These are phyloP conservation scores for Palloptera scutellata DNA, from an alignment of 2,888 invertebrate species.

Conservation along the genomic window DNA sequence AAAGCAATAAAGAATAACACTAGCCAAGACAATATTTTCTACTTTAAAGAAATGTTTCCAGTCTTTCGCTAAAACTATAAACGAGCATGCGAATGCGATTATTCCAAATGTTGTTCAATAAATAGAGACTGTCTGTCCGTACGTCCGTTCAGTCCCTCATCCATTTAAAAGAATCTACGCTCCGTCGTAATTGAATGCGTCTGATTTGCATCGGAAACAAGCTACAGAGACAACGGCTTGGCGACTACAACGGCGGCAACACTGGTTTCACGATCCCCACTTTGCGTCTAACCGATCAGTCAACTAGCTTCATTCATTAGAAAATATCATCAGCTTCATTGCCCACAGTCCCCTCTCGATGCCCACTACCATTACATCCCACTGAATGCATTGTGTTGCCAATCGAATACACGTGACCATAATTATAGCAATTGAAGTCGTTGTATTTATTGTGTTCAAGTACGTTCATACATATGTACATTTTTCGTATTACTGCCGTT, in stretches of 20 bases:
- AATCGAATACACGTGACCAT: slow-evolving; percentile 38
- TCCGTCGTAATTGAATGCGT: too few species aligned
- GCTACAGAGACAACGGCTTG: not conserved
- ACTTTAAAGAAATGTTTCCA: too few species aligned
- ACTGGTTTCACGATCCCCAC: not conserved
- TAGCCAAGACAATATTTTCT: too few species aligned
- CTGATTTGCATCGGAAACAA: not conserved
- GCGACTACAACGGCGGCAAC: not conserved
- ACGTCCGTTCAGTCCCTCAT: too few species aligned
- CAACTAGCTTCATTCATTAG: not conserved
- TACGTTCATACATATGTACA: not conserved
- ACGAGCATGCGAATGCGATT: too few species aligned
- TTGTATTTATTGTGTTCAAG: slow-evolving; percentile 13
- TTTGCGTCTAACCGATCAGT: not conserved
- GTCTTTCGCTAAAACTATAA: too few species aligned
- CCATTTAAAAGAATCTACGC: too few species aligned
- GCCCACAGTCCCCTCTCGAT: not conserved
- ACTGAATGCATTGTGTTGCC: slow-evolving; percentile 6
- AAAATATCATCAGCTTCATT: not conserved
- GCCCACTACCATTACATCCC: slow-evolving; percentile 7
- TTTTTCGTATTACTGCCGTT: slow-evolving; percentile 29
- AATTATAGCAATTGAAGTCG: slow-evolving; percentile 27
- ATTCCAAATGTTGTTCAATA: too few species aligned
- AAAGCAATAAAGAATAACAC: too few species aligned
- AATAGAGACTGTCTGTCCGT: too few species aligned